phyloP scores from a whole-genome alignment of 1,140 invertebrate genomes.

The Paraescarpia echinospica region DNA sequence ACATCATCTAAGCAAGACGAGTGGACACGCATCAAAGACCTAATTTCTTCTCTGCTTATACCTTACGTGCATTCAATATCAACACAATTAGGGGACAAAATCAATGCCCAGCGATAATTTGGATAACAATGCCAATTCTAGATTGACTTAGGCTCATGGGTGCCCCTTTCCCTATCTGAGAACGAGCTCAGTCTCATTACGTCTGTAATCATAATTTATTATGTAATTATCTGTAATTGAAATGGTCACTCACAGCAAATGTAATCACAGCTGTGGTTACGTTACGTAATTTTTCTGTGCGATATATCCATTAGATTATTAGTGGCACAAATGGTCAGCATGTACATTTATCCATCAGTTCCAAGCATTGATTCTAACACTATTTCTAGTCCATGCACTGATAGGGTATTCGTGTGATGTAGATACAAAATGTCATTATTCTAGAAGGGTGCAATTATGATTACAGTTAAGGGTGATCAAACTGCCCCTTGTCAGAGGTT shows the following conservation, averaged over 20 bases:
- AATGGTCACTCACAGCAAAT: not conserved
- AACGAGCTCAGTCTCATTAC: not conserved
- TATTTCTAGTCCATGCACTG: no score
- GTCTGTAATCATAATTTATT: not conserved
- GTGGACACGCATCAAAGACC: not conserved
- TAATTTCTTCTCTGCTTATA: not conserved
- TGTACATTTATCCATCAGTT: no score
- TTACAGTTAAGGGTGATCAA: no score
- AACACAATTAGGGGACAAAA: not conserved
- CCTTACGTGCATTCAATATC: not conserved
- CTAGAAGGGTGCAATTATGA: no score
- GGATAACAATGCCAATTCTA: not conserved
- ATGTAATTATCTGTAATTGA: not conserved
- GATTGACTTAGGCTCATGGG: not conserved
- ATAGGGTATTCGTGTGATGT: no score
- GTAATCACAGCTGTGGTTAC: not conserved
- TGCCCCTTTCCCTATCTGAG: not conserved
- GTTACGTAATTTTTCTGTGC: no score
- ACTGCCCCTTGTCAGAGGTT: no score
- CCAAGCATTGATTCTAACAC: no score
- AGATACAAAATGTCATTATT: no score
- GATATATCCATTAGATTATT: no score
- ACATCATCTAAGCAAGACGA: not conserved
- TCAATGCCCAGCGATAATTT: not conserved
- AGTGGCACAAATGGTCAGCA: no score